Conservation (phyloP, 2,113 vertebrate species). For the Leiothrix lutea region DNA sequence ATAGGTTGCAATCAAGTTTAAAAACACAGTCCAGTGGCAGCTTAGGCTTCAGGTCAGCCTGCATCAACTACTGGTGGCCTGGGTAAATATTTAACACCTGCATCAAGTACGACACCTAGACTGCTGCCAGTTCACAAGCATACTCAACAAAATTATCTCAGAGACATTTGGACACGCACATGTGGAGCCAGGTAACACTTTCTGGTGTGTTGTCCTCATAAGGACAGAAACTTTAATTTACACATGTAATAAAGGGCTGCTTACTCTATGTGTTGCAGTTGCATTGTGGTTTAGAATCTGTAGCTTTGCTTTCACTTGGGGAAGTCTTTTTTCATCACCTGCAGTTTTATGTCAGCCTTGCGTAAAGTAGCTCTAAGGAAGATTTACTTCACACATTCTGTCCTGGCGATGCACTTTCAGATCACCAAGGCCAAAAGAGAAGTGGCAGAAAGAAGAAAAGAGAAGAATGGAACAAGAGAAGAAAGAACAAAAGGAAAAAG, state of each 20-base stretch:
- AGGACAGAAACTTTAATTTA: not conserved
- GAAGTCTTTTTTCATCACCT: not conserved
- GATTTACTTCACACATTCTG: not conserved
- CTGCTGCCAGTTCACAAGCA: not conserved
- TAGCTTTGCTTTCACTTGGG: not conserved
- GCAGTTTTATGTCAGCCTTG: not conserved
- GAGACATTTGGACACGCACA: not conserved
- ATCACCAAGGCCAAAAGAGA: conserved; percentile 71
- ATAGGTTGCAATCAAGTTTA: not conserved
- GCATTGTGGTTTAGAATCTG: not conserved
- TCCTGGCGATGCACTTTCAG: conserved; percentile 51
- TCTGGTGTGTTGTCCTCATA: not conserved
- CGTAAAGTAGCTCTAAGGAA: not conserved
- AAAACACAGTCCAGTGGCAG: not conserved
- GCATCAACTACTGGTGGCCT: not conserved
- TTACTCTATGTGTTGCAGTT: not conserved
- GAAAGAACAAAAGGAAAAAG: conserved; percentile 88
- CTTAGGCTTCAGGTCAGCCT: not conserved
- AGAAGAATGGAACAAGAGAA: conserved; percentile 80
- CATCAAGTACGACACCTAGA: not conserved
- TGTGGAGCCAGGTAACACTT: not conserved
- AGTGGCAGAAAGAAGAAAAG: conserved; percentile 81
- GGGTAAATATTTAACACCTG: not conserved
- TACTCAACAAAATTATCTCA: not conserved
- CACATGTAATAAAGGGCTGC: not conserved